These are phyloP conservation scores for Marasmarcha lunaedactyla DNA, from an alignment of 2,888 invertebrate species.

Conservation along the genomic window DNA sequence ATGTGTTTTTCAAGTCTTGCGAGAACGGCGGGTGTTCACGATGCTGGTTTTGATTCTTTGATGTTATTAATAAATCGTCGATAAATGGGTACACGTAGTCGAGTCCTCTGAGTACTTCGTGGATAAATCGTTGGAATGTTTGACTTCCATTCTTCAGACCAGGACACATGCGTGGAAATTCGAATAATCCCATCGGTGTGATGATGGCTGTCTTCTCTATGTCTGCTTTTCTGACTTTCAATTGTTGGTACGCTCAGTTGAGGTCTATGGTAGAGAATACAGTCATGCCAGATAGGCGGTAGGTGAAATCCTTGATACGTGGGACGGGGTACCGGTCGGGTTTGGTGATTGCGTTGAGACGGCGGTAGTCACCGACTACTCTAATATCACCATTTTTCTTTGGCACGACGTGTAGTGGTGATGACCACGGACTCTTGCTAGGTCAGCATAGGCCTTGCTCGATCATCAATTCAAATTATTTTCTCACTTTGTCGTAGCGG, in stretches of 20 bases:
- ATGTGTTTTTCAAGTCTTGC: slow-evolving; percentile 3
- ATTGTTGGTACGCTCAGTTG: slow-evolving; percentile 15
- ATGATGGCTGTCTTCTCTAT: slow-evolving; percentile 13
- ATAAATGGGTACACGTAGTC: slow-evolving; percentile 4
- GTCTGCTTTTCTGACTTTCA: slow-evolving; percentile 9
- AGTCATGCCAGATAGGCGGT: slow-evolving; percentile 11
- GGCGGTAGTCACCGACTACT: slow-evolving; percentile 7
- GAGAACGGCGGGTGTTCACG: slow-evolving; percentile 2
- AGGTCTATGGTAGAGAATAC: slow-evolving; percentile 15
- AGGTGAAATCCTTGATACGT: slow-evolving; percentile 15
- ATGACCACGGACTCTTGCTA: slow-evolving; percentile 8
- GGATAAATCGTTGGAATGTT: slow-evolving; percentile 7
- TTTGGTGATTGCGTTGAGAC: slow-evolving; percentile 6
- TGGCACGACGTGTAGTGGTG: slow-evolving; percentile 17
- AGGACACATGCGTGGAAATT: slow-evolving; percentile 10
- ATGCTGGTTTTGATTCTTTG: not conserved
- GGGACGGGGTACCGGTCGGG: too few species aligned
- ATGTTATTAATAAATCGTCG: slow-evolving; percentile 4
- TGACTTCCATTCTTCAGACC: slow-evolving; percentile 9
- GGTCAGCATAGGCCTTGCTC: slow-evolving; percentile 8
- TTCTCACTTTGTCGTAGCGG: slow-evolving; percentile 7
- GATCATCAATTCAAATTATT: slow-evolving; percentile 4
- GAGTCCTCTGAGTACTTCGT: slow-evolving; percentile 3
- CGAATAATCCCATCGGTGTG: slow-evolving; percentile 9
- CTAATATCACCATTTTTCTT: slow-evolving; percentile 15